Conservation (phyloP, 1,140 invertebrate species). For the Drosophila sechellia region DNA sequence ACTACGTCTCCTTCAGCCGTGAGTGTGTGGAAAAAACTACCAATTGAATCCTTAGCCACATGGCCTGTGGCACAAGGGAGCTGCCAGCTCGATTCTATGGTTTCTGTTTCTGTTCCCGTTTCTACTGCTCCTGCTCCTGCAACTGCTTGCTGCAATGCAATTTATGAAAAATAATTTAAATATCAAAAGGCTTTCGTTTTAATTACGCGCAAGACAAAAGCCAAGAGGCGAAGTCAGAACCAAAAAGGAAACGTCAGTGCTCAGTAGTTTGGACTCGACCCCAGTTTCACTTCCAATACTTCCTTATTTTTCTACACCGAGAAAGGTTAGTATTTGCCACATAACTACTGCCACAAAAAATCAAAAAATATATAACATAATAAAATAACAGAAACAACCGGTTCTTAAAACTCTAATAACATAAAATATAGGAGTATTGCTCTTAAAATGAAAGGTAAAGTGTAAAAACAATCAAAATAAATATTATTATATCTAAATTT, state of each 20-base stretch:
- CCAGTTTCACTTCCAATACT: conserved; percentile 30
- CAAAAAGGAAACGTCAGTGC: conserved; percentile 48
- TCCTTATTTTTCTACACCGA: not conserved
- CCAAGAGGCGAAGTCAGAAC: conserved; percentile 54
- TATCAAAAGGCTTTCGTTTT: conserved; percentile 83
- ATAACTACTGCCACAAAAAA: too few species aligned
- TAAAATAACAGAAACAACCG: too few species aligned
- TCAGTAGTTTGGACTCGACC: conserved; percentile 31
- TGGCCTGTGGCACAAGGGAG: conserved; percentile 1
- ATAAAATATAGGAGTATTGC: too few species aligned
- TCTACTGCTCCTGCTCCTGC: not conserved
- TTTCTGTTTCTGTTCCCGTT: not conserved
- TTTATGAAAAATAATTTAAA: conserved; percentile 83
- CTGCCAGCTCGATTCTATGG: not conserved
- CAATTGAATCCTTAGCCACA: conserved; percentile 30
- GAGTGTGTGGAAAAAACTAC: conserved; percentile 16
- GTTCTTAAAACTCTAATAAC: too few species aligned
- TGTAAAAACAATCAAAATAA: too few species aligned
- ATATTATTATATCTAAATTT: too few species aligned
- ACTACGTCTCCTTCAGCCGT: not conserved
- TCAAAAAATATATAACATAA: too few species aligned
- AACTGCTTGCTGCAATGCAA: conserved; percentile 56
- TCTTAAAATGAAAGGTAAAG: too few species aligned
- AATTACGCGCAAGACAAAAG: conserved; percentile 75
- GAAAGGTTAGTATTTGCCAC: not conserved